Base-by-base conservation (phyloP, 1,140 invertebrate genomes). In the Zaprionus ghesquierei region DNA sequence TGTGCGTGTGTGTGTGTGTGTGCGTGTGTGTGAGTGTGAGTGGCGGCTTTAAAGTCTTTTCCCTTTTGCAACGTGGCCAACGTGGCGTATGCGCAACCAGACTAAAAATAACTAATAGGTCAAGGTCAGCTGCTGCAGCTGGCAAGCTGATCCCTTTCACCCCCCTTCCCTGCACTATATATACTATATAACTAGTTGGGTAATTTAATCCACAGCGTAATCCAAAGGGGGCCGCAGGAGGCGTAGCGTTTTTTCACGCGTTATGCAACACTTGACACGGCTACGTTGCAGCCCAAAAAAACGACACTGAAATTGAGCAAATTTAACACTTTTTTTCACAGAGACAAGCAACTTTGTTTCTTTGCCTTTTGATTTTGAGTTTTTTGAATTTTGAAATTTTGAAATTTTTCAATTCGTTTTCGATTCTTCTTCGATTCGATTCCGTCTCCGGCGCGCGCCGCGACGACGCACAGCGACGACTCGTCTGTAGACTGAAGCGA, bases 51-150 rank as follows among this genome's bases (percentile, higher is more conserved):
- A 49, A 65, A 65, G 8, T 65, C 38, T 56, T 8, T 41, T 41
- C 35, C n/a, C 35, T 41, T n/a, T 49, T 33, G 53, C 63, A 65
- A 58, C 6, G 27, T 20, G 55, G 56, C n/a, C 38, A 33, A 64
- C 35, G 53, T 66, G 62, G 61, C 54, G 53, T 58, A 71, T 65
- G 54, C 31, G 62, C 51, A 59, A 59, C 29, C 18, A 12, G 53
- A 46, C 79, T 89, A 79, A 61, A 74, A 74, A 74, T 82, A 78
- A 63, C 75, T 79, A 87, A 70, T 79, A 87, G 84, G 84, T 87
- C 75, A 89, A 87, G 84, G 82, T 86, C 82, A 86, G 72, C n/a
- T 68, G 35, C 35, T 13, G 27, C 49, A 49, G 46, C 70, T 75
- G 85, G 35, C 35, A 77, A 74, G 61, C 49, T 35, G 41, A 41